Percentiles rank a stretch among this genome's conserved stretches.
phyloP scores from a whole-genome alignment of 1,140 invertebrate species.

The Drosophila prosaltans region DNA sequence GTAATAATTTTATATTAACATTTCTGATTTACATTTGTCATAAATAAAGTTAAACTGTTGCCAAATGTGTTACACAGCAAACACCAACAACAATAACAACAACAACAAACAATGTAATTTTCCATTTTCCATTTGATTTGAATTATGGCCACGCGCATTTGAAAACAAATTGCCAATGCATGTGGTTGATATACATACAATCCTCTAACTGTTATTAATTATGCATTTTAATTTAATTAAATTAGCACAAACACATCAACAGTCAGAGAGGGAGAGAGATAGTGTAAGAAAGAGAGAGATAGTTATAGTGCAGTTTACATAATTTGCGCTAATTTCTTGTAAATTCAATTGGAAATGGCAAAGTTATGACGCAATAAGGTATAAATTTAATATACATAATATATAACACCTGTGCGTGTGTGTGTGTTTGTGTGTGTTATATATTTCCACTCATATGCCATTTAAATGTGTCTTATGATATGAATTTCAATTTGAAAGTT shows the following conservation, averaged over 20 bases:
- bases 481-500: slow-evolving; percentile 64
- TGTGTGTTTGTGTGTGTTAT: neutral
- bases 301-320: slow-evolving; percentile 21
- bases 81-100: neutral
- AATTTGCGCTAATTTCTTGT: slow-evolving; percentile 60
- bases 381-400: slow-evolving; percentile 70
- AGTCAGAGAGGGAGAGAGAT: slow-evolving; percentile 20
- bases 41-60: slow-evolving; percentile 3
- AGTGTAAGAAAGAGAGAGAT: slow-evolving; percentile 2
- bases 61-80: slow-evolving; percentile 1
- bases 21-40: slow-evolving; percentile 7
- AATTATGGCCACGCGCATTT: slow-evolving; percentile 36
- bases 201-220: slow-evolving; percentile 61
- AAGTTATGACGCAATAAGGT: slow-evolving; percentile 36
- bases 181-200: slow-evolving; percentile 21
- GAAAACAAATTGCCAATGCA: slow-evolving; percentile 11
- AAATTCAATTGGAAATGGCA: slow-evolving; percentile 59
- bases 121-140: slow-evolving; percentile 20
- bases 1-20: neutral
- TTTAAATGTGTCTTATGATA: slow-evolving; percentile 33
- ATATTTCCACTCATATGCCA: neutral
- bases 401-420: slow-evolving; percentile 59
- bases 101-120: slow-evolving; percentile 8
- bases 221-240: slow-evolving; percentile 68
- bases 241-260: slow-evolving; percentile 43